These are phyloP conservation scores for Alosa alosa DNA, from an alignment of 2,113 vertebrate genomes.

Conservation along the genomic window DNA sequence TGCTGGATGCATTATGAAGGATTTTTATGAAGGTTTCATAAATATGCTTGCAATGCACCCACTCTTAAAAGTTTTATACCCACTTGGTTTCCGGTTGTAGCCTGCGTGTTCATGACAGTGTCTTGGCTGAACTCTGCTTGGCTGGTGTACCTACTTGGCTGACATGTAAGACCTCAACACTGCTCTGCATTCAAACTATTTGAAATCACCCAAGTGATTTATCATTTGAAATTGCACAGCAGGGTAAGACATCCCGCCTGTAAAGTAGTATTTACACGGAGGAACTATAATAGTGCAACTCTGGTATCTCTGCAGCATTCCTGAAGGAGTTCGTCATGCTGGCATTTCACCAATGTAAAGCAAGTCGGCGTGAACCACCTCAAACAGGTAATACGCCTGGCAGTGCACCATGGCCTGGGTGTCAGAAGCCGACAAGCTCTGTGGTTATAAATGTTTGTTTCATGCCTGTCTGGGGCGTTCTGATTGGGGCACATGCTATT, in stretches of 20 bases:
- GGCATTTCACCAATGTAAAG: constrained; percentile 50
- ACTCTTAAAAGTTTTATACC: no score
- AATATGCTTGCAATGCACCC: no score
- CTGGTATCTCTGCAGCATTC: constrained; percentile 49
- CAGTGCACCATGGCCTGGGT: constrained; percentile 21
- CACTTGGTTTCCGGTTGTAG: neutral
- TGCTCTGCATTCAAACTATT: neutral
- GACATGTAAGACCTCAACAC: neutral
- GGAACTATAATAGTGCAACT: constrained; percentile 38
- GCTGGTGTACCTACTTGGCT: neutral
- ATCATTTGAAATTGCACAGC: constrained; percentile 25
- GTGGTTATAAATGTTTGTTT: neutral
- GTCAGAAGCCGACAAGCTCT: constrained; percentile 21
- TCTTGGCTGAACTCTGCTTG: neutral
- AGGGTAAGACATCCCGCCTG: constrained; percentile 32
- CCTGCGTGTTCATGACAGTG: neutral
- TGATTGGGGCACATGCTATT: neutral
- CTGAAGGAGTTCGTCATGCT: constrained; percentile 46
- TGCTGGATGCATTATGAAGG: no score
- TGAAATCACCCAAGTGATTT: constrained; percentile 12
- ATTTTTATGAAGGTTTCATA: no score
- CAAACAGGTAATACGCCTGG: constrained; percentile 47
- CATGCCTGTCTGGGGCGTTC: neutral
- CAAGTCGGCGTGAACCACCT: constrained; percentile 46
- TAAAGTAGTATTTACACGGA: constrained; percentile 51